phyloP scores from a whole-genome alignment of 2,888 invertebrate species.

The Allygus modestus region DNA sequence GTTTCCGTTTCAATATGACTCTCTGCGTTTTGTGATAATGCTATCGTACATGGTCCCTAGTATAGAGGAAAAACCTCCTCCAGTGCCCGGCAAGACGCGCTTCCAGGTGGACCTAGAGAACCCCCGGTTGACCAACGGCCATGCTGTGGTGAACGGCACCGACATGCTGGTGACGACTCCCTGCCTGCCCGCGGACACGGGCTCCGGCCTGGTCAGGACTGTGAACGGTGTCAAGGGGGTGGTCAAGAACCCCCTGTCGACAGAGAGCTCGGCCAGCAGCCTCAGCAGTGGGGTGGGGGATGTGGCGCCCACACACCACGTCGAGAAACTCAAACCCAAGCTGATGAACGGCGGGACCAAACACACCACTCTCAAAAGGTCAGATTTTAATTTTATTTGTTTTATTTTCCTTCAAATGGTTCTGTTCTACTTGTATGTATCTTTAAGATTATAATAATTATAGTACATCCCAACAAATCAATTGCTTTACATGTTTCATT shows the following conservation, averaged over 20 bases:
- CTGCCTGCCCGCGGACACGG: slow-evolving; percentile 39
- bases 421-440: no score
- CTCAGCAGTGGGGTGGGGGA: slow-evolving; percentile 79
- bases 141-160: slow-evolving; percentile 73
- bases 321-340: slow-evolving; percentile 82
- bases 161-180: slow-evolving; percentile 72
- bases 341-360: slow-evolving; percentile 84
- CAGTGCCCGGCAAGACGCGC: slow-evolving; percentile 76
- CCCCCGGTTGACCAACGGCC: slow-evolving; percentile 73
- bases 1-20: neutral
- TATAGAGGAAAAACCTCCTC: slow-evolving; percentile 86
- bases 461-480: no score
- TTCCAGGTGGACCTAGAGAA: slow-evolving; percentile 77
- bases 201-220: slow-evolving; percentile 9
- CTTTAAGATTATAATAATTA: no score
- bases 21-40: slow-evolving; percentile 76
- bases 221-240: slow-evolving; percentile 43
- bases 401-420: slow-evolving; percentile 30
- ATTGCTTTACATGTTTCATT: no score
- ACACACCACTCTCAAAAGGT: slow-evolving; percentile 86
- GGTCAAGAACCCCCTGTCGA: slow-evolving; percentile 73
- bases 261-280: slow-evolving; percentile 85
- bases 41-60: slow-evolving; percentile 87
- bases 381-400: no score
- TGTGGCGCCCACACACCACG: slow-evolving; percentile 77